Evolutionary conservation across 2,113 vertebrate genomes (phyloP), one percentile per base, ranked within the genome.

Genomic region (Atlantisia rogersi): DNA sequence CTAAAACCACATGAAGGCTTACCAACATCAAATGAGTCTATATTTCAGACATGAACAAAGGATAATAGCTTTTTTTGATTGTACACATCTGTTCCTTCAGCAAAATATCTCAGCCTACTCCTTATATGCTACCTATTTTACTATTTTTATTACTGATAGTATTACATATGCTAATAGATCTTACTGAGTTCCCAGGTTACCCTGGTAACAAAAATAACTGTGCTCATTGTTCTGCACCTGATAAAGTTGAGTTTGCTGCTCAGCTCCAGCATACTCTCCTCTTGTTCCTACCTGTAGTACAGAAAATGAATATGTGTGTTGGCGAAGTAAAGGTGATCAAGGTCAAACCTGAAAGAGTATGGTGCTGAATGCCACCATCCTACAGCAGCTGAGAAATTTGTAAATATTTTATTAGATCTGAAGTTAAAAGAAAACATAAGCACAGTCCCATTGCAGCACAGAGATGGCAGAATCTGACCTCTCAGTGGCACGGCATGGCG

Each of bases 11-110:
- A 44, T 60, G 55, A 82, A 95, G 48, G 39, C 18, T 96, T 71
- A 39, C 25, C 46, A 92, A 12, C 42, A 71, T 68, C 60, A 86
- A 88, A 71, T 52, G 60, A 68, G 39, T 20, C 39, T 90, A 2
- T 48, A 25, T 86, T 92, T 93, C 79, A 88, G 76, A 37, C 7
- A 8, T 9, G 28, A 90, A 78, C 85, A 93, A 74, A 94, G 46
- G 76, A 46, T 94, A 93, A 86, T 67, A 46, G 55, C 64, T 86
- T 86, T 55, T 91, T 93, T 87, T 77, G 69, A 29, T 63, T 71
- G 40, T 44, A 65, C 25, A 12, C 25, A 46, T n/a, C 60, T 95
- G 71, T 75, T 59, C 67, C 74, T 44, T 12, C 32, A 22, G 52
- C 17, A 50, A 77, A 93, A 93, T 70, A 83, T 52, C 32, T 50